These are phyloP conservation scores for Dromaius novaehollandiae DNA, from an alignment of 2,113 vertebrate species.

Conservation along the genomic window DNA sequence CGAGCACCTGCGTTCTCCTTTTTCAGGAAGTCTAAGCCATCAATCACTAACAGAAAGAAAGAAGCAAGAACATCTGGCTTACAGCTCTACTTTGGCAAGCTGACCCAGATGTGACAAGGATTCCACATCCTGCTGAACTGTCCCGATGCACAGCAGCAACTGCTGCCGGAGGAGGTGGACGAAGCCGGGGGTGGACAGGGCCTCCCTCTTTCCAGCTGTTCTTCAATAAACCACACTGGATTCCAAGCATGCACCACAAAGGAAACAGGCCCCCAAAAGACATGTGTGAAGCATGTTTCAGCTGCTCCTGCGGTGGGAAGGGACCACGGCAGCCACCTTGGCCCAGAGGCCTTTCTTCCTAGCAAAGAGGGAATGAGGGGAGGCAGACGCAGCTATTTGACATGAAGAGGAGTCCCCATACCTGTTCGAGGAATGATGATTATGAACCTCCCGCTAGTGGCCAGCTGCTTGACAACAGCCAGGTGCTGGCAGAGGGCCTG, in stretches of 20 bases:
- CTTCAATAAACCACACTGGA: fast-evolving
- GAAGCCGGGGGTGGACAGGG: neutral
- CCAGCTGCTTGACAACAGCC: conserved; percentile 87
- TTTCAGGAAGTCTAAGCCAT: conserved; percentile 93
- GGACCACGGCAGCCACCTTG: neutral
- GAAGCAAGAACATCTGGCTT: neutral
- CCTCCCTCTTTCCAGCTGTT: neutral
- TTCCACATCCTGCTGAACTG: neutral
- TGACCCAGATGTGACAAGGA: neutral
- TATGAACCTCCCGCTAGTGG: conserved; percentile 93
- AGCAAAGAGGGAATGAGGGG: neutral
- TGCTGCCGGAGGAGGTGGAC: neutral
- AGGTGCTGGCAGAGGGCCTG: conserved; percentile 94
- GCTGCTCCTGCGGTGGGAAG: neutral
- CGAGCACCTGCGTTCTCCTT: conserved; percentile 92
- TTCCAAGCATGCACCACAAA: neutral
- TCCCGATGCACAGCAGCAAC: neutral
- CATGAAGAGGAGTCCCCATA: neutral
- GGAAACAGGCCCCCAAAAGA: neutral
- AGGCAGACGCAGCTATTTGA: neutral
- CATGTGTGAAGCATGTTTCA: neutral
- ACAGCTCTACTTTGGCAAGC: neutral
- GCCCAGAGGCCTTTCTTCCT: neutral
- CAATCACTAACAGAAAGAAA: conserved; percentile 82
- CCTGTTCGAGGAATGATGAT: conserved; percentile 97